Base-by-base conservation (phyloP, 2,797 vertebrate genomes). In the Enoplosus armatus region DNA sequence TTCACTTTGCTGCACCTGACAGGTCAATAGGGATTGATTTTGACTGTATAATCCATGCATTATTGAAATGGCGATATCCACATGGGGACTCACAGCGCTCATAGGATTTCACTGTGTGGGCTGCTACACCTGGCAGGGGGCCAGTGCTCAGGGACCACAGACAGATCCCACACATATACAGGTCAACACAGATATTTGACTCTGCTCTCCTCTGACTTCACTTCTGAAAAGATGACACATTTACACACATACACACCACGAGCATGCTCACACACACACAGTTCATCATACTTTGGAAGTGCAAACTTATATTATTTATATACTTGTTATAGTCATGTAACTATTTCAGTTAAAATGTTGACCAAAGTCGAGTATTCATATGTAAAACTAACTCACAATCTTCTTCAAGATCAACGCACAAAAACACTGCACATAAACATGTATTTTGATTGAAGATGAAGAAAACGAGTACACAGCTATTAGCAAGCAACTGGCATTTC, bases 41-140 rank as follows among this genome's bases (percentile, higher is more conserved):
- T 70, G 75, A 83, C 80, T 61, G 72, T 75, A 80, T 85, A 86
- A 85, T 86, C 69, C 71, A 84, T 84, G 77, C 70, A 79, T 90
- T 85, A 87, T 79, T 92, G 82, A 92, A 89, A 86, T 75, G 72
- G 73, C 2, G 75, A 85, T 87, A 90, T 83, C 80, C 88, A 80
- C 58, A 2, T 20, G 58, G 86, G 88, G 88, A 87, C 72, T 39
- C 12, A 4, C 55, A 72, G 70, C 80, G n/a, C 72, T 92, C 64
- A 53, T 80, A 84, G 82, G 74, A 74, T 90, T 89, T 90, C 84
- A 87, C 41, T 72, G 78, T 83, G 89, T 92, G 83, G 87, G 89
- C 79, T 81, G 79, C 71, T 75, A 1, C 66, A 77, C 59, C 65
- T 89, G 84, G 89, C 83, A 79, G 53, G 16, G 48, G 39, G 69